Conservation (phyloP, 1,140 invertebrate species). For the Drosophila nikananu region DNA sequence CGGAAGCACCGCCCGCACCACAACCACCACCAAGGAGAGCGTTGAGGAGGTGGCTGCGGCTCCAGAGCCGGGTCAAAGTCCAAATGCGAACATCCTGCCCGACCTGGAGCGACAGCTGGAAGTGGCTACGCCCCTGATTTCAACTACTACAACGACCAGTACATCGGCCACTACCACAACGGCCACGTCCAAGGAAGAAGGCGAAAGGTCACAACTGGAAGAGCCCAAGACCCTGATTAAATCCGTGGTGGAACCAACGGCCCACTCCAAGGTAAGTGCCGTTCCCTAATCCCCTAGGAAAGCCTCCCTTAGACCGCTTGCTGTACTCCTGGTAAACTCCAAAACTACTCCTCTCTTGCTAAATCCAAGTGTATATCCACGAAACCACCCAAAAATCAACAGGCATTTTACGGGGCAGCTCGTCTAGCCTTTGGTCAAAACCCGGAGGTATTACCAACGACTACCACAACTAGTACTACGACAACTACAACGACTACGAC, state of each 20-base stretch:
- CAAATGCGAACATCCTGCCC: conserved; percentile 49
- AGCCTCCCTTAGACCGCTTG: conserved; percentile 24
- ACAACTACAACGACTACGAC: conserved; percentile 56
- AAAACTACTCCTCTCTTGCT: conserved; percentile 65
- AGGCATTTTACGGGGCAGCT: conserved; percentile 82
- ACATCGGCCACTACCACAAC: conserved; percentile 72
- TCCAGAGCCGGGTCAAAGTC: conserved; percentile 26
- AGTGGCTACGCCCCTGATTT: conserved; percentile 71
- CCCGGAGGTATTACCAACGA: conserved; percentile 78
- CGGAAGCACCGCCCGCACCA: conserved; percentile 65
- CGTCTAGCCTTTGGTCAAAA: conserved; percentile 84
- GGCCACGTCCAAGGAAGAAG: conserved; percentile 65
- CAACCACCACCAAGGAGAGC: conserved; percentile 70
- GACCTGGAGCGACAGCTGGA: conserved; percentile 76
- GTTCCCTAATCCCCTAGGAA: background rate
- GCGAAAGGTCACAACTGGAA: conserved; percentile 65
- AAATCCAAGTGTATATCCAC: conserved; percentile 80
- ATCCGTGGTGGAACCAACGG: conserved; percentile 62
- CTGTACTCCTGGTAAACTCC: conserved; percentile 62
- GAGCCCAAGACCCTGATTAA: conserved; percentile 63
- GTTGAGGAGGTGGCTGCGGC: conserved; percentile 59
- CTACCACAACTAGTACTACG: conserved; percentile 59
- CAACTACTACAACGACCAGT: conserved; percentile 71
- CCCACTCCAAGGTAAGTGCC: conserved; percentile 44
- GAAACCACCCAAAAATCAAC: conserved; percentile 82